Evolutionary conservation across 2,888 invertebrate species (phyloP).

Genomic region (Ferrisia virgata): DNA sequence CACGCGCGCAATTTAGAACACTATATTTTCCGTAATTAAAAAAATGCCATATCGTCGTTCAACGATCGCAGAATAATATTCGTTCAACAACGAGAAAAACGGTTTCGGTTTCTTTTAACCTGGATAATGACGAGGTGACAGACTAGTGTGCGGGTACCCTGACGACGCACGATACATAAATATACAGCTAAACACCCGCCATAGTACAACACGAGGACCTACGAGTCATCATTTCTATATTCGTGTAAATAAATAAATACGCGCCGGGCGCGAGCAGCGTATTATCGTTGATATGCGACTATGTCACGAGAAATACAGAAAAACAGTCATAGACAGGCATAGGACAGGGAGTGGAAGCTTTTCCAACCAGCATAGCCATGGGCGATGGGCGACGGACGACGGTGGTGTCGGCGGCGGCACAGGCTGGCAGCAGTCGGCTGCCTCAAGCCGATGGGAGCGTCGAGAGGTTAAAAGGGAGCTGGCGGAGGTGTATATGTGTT

Average conservation of each 20-base stretch:
- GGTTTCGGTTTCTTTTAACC: too few species aligned
- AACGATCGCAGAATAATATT: too few species aligned
- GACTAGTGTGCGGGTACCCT: too few species aligned
- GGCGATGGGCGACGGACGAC: not conserved
- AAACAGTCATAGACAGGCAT: not conserved
- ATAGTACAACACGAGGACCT: not conserved
- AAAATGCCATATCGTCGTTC: too few species aligned
- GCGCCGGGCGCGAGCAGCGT: not conserved
- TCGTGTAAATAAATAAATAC: not conserved
- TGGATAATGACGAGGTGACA: too few species aligned
- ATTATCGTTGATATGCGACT: not conserved
- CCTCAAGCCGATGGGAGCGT: not conserved
- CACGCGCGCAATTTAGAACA: too few species aligned
- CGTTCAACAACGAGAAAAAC: too few species aligned
- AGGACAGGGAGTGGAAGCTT: not conserved
- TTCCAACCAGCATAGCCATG: not conserved
- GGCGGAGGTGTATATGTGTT: constrained; percentile 1
- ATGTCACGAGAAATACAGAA: too few species aligned
- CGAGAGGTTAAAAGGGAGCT: not conserved
- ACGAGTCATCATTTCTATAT: too few species aligned
- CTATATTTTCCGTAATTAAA: too few species aligned
- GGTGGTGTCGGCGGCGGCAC: not conserved
- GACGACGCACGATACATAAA: too few species aligned
- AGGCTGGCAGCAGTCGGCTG: not conserved
- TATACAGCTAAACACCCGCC: too few species aligned